Percentiles rank a stretch among this genome's conserved stretches.
Evolutionary conservation across 2,113 vertebrate genomes (phyloP).

Genomic region (Grallaria varia): DNA sequence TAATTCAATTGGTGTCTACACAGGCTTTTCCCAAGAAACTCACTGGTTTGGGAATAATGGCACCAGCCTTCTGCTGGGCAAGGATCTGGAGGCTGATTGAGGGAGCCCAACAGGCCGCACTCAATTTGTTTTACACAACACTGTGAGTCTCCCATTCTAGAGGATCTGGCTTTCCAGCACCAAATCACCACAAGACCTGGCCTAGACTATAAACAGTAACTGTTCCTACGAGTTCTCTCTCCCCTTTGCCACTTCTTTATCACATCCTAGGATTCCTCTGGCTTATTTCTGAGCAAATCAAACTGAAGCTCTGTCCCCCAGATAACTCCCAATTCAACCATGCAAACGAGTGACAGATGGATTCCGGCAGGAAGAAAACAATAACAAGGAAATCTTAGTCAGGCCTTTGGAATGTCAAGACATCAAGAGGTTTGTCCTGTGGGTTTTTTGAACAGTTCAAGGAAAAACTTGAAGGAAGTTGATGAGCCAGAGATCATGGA

Average conservation of each 20-base stretch:
- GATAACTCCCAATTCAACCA: not conserved
- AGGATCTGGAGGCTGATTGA: not conserved
- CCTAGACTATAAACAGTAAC: not conserved
- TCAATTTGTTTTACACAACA: not conserved
- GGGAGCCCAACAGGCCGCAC: not conserved
- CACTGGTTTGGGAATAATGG: not conserved
- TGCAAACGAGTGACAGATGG: not conserved
- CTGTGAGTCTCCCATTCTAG: not conserved
- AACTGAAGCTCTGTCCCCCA: not conserved
- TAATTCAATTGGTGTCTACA: not conserved
- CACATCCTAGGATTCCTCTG: not conserved
- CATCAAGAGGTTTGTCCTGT: not conserved
- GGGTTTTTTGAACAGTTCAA: not conserved
- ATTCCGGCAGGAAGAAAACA: conserved; percentile 18
- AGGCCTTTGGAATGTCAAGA: not conserved
- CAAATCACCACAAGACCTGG: not conserved
- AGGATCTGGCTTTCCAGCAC: not conserved
- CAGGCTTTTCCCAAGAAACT: not conserved
- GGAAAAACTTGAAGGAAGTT: not conserved
- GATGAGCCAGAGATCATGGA: not conserved
- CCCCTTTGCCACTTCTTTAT: not conserved
- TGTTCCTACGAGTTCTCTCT: not conserved
- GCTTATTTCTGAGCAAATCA: not conserved
- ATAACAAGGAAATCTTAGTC: not conserved
- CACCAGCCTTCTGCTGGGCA: not conserved